Base-by-base conservation (phyloP, 2,888 invertebrate genomes). In the Drosophila neotestacea region DNA sequence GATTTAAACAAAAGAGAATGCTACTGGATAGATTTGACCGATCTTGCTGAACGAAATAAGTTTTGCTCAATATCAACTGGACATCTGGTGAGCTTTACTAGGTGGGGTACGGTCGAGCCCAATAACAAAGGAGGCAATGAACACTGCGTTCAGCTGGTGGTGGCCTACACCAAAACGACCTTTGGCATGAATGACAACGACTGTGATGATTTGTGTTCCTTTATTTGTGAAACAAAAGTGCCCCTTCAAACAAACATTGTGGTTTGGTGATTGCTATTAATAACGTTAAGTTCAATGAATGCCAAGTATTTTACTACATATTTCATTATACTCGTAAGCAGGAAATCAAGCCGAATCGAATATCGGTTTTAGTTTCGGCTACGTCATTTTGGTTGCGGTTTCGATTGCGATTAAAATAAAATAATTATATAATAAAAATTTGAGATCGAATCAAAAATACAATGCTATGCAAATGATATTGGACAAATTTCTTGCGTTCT, bases 61-160 rank as follows among this genome's bases (percentile, higher is more conserved):
- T 72, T 42, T 28, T 16, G 0, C 6, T 72, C 72, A n/a, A 39
- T 72, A 4, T 56, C 32, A 5, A 65, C 55, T 4, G 72, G 72
- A 22, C 13, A 4, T 10, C 3, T 13, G 0, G 4, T 38, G 3
- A 36, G 0, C 1, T 63, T 36, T 7, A 0, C 3, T 0, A 52
- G 13, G 7, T 71, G 71, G 71, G 27, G 22, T 11, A 9, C 0
- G 0, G 0, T 6, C 0, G 72, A 72, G 22, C 72, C 72, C 5
- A 72, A 72, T 56, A 72, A 72, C n/a, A 0, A 10, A 4, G 38
- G 22, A 0, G 4, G 9, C 0, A 32, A 32, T 1, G 71, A 72
- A 11, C 44, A 56, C 6, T 65, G 71, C 13, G 66, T 30, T 1
- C 41, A 72, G 41, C 13, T 71, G 32, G 6, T 47, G 32, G 6